phyloP scores from a whole-genome alignment of 2,888 invertebrate species.

The Apantesis nais region DNA sequence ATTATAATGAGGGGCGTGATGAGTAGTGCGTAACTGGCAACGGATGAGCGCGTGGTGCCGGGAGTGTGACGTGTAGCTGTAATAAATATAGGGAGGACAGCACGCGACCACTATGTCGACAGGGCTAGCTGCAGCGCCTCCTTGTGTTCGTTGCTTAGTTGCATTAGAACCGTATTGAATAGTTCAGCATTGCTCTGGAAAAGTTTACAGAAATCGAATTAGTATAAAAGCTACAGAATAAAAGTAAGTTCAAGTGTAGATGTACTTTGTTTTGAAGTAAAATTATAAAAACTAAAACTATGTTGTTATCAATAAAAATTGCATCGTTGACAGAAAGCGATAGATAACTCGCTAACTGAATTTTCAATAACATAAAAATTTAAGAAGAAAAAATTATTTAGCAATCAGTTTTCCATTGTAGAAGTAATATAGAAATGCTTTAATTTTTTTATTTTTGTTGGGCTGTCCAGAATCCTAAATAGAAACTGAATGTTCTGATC shows the following conservation, averaged over 20 bases:
- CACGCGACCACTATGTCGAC: slow-evolving; percentile 66
- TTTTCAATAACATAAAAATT: too few relatives aligned
- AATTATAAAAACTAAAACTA: too few relatives aligned
- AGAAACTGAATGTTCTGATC: too few relatives aligned
- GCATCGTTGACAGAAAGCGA: too few relatives aligned
- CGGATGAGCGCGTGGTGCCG: slow-evolving; percentile 46
- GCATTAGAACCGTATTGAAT: slow-evolving; percentile 92
- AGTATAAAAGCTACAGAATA: not conserved
- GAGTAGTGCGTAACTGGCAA: slow-evolving; percentile 53
- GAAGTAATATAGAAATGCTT: too few relatives aligned
- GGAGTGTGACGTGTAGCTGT: slow-evolving; percentile 35
- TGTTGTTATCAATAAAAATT: too few relatives aligned
- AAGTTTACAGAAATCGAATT: slow-evolving; percentile 14
- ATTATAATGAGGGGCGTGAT: slow-evolving; percentile 43
- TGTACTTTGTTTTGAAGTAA: not conserved
- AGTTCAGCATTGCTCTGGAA: slow-evolving; percentile 90
- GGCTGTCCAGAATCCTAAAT: too few relatives aligned
- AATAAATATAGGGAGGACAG: slow-evolving; percentile 34
- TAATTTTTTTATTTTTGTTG: too few relatives aligned
- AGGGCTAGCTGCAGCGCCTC: slow-evolving; percentile 92
- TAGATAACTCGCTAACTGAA: too few relatives aligned
- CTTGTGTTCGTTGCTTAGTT: slow-evolving; percentile 92
- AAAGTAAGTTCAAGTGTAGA: not conserved
- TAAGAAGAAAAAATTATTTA: not conserved
- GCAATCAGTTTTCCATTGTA: not conserved